These are phyloP conservation scores for Melanostoma mellinum DNA, from an alignment of 2,888 invertebrate species.

Conservation along the genomic window DNA sequence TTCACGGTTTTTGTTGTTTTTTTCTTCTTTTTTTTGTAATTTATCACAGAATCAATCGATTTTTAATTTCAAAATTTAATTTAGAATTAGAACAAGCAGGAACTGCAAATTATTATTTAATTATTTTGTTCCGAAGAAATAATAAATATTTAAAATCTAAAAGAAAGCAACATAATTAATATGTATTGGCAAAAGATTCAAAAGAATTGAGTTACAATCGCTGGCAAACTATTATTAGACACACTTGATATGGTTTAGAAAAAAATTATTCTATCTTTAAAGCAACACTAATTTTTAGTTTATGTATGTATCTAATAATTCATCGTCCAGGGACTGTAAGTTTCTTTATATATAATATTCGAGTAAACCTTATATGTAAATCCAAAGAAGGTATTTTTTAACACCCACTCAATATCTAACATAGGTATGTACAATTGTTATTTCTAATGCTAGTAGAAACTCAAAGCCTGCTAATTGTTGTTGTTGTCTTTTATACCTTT, in stretches of 20 bases:
- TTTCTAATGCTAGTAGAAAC: constrained; percentile 5
- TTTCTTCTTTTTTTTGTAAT: not conserved
- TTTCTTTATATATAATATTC: not conserved
- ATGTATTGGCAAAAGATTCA: no score
- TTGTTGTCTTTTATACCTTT: constrained; percentile 35
- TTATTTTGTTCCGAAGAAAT: constrained; percentile 14
- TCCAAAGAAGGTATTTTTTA: constrained; percentile 21
- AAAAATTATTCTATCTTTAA: not conserved
- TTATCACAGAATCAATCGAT: constrained; percentile 67
- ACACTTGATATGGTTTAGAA: constrained; percentile 13
- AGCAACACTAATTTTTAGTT: not conserved
- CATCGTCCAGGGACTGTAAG: not conserved
- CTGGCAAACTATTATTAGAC: not conserved
- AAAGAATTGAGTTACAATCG: not conserved
- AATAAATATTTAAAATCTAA: not conserved
- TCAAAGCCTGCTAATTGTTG: not conserved
- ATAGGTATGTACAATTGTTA: constrained; percentile 8
- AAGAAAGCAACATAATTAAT: no score
- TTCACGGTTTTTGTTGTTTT: not conserved
- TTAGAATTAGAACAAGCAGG: constrained; percentile 55
- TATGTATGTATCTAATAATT: not conserved
- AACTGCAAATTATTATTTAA: constrained; percentile 50
- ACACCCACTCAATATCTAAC: constrained; percentile 6
- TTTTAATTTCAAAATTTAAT: constrained; percentile 29
- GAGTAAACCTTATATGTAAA: not conserved